Percentiles rank a stretch among this genome's conserved stretches.
Conservation (phyloP, 1,140 invertebrate species). For the Aphaenogaster ashmeadi region DNA sequence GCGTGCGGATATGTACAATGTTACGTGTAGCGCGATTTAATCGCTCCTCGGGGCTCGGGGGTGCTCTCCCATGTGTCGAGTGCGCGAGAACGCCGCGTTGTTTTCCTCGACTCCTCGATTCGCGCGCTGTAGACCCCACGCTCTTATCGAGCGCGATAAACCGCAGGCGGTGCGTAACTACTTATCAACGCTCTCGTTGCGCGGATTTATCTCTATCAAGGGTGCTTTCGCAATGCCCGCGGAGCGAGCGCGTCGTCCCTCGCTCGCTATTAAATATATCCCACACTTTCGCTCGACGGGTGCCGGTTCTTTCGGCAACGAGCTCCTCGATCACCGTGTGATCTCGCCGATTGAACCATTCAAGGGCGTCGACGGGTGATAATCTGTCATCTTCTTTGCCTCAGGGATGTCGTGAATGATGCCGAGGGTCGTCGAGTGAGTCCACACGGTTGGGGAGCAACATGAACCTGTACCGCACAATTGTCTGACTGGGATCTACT, state of each 20-base stretch:
- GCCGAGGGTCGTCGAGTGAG: conserved; percentile 60
- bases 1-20: background rate
- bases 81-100: background rate
- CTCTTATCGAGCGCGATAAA: background rate
- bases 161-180: background rate
- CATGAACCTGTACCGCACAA: conserved; percentile 66
- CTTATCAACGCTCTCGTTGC: conserved; percentile 17
- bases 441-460: conserved; percentile 61
- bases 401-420: conserved; percentile 73
- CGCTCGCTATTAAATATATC: background rate
- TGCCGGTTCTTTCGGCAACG: background rate
- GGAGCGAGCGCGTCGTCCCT: background rate
- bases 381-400: conserved; percentile 48
- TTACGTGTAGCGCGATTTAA: background rate
- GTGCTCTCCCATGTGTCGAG: no score
- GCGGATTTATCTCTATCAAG: conserved; percentile 15
- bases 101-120: background rate
- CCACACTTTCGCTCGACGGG: background rate
- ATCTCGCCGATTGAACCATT: background rate
- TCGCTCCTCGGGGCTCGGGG: background rate
- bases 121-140: background rate
- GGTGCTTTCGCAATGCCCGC: background rate
- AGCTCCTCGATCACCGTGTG: background rate
- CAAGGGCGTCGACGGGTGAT: background rate
- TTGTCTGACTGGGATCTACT: conserved; percentile 69